Evolutionary conservation across 2,113 vertebrate genomes (phyloP).

Genomic region (Pagrus major): DNA sequence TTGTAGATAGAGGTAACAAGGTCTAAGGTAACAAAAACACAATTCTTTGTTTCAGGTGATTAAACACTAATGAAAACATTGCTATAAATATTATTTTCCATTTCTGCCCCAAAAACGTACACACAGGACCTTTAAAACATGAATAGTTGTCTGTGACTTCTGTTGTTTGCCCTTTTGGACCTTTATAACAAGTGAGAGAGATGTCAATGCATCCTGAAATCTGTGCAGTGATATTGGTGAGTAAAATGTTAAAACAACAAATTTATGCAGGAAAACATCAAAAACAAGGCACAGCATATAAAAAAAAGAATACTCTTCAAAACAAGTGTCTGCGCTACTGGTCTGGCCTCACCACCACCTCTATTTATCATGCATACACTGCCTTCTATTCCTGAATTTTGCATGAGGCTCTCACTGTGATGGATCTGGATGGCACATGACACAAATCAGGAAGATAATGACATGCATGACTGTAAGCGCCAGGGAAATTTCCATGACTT

Average conservation of each 20-base stretch:
- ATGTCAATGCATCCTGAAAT: not conserved
- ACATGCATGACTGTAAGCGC: conserved; percentile 4
- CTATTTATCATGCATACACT: conserved; percentile 8
- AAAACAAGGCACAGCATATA: not conserved
- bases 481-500: not conserved
- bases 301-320: not conserved
- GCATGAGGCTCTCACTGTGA: conserved; percentile 28
- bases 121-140: not conserved
- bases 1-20: too few relatives aligned
- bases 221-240: not conserved
- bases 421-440: conserved; percentile 25
- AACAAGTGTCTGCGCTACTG: not conserved
- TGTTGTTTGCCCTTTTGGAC: not conserved
- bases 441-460: conserved; percentile 29
- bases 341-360: not conserved
- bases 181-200: not conserved
- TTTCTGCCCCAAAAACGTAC: too few relatives aligned
- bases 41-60: too few relatives aligned
- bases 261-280: not conserved
- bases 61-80: too few relatives aligned
- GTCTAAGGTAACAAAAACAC: too few relatives aligned
- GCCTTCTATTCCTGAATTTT: conserved; percentile 23
- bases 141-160: not conserved
- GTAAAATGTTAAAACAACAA: not conserved
- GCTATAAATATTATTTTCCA: too few relatives aligned